Percentiles rank a stretch among this genome's conserved stretches.
These are phyloP conservation scores for Spea multiplicata DNA, from an alignment of 2,113 vertebrate species.

Conservation along the genomic window DNA sequence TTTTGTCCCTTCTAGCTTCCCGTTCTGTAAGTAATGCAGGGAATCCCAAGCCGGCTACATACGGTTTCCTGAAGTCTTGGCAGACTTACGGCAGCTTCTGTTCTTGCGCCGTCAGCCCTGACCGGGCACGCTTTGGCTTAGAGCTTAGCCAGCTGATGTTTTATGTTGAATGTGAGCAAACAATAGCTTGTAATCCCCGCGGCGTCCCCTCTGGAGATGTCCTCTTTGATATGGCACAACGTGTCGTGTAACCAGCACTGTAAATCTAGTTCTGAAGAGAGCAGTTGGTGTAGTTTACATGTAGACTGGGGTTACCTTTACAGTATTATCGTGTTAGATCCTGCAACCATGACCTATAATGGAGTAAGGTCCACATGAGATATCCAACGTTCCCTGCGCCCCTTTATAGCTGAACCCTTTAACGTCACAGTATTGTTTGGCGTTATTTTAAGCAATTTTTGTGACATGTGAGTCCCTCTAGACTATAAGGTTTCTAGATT, in stretches of 20 bases:
- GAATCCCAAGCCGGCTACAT: slow-evolving; percentile 2
- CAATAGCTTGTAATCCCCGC: slow-evolving; percentile 28
- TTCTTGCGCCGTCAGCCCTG: slow-evolving; percentile 44
- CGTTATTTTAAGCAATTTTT: too few species aligned
- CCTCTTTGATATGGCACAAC: slow-evolving; percentile 23
- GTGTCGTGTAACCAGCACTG: not conserved
- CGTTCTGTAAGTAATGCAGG: slow-evolving; percentile 1
- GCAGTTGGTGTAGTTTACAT: too few species aligned
- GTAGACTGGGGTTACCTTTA: too few species aligned
- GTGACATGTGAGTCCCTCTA: too few species aligned
- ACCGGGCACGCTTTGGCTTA: slow-evolving; percentile 29
- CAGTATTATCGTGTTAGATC: too few species aligned
- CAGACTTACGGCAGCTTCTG: not conserved
- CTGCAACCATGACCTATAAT: too few species aligned
- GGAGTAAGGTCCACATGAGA: too few species aligned
- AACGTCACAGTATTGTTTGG: too few species aligned
- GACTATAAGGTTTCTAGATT: too few species aligned
- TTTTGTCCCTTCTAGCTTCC: not conserved
- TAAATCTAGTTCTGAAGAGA: not conserved
- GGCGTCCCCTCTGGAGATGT: slow-evolving; percentile 35
- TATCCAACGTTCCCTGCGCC: too few species aligned
- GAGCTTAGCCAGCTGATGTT: slow-evolving; percentile 14
- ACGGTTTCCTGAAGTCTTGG: slow-evolving; percentile 33
- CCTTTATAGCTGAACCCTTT: too few species aligned
- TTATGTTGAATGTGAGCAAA: slow-evolving; percentile 15